A percentile compares a stretch with the other conserved stretches of the same genome.
phyloP scores from a whole-genome alignment of 1,140 invertebrate species.

The Drosophila sucinea region DNA sequence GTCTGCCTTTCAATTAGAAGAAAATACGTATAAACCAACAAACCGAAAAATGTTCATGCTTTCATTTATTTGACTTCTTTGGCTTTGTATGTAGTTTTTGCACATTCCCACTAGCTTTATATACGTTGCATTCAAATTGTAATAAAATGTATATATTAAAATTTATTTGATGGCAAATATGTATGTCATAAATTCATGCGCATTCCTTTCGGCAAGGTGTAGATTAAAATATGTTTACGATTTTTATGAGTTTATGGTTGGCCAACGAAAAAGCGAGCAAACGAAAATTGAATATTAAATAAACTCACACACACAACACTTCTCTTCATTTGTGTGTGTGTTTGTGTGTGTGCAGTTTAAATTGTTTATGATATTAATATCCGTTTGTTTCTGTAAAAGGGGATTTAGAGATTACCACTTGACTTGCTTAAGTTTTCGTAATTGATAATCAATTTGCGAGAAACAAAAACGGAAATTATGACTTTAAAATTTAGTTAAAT shows the following conservation, averaged over 20 bases:
- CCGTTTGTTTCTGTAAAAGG: constrained; percentile 34
- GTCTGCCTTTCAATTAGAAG: neutral
- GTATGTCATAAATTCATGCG: constrained; percentile 6
- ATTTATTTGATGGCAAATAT: constrained; percentile 29
- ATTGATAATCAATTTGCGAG: constrained; percentile 39
- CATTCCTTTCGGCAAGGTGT: constrained; percentile 2
- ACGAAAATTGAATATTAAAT: constrained; percentile 53
- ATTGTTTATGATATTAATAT: constrained; percentile 58
- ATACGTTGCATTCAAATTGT: constrained; percentile 16
- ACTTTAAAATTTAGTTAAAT: constrained; percentile 29
- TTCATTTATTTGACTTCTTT: constrained; percentile 1
- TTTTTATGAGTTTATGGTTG: constrained; percentile 48
- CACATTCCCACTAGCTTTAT: neutral
- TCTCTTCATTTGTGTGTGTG: constrained; percentile 6
- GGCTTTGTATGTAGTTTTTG: neutral
- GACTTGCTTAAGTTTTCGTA: constrained; percentile 26
- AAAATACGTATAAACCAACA: neutral
- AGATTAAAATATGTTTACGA: constrained; percentile 19
- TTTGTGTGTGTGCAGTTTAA: constrained; percentile 22
- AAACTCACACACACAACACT: constrained; percentile 14
- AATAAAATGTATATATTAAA: constrained; percentile 51
- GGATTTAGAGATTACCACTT: constrained; percentile 33
- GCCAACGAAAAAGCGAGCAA: constrained; percentile 15
- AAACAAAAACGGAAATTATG: constrained; percentile 48
- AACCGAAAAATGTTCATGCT: neutral